Conservation (phyloP, 2,888 invertebrate genomes). For the Spicauda simplicius region DNA sequence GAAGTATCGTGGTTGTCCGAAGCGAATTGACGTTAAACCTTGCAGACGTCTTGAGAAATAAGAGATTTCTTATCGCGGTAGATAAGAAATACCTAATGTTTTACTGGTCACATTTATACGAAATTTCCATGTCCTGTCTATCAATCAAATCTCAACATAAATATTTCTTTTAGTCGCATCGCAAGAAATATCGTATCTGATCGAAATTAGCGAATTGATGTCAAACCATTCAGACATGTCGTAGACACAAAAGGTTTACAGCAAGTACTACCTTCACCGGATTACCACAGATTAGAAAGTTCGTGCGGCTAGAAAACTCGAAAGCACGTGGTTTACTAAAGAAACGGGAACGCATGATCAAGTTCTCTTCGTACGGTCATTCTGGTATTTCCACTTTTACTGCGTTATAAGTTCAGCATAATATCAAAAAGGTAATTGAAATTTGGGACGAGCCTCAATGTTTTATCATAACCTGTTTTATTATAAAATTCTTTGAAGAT, state of each 20-base stretch:
- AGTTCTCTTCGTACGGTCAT: conserved; percentile 50
- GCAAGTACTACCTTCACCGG: conserved; percentile 24
- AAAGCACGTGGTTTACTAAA: conserved; percentile 49
- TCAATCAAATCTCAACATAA: background rate
- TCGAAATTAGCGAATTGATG: conserved; percentile 18
- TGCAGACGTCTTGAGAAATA: no score
- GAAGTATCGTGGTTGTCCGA: no score
- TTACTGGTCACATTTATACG: no score
- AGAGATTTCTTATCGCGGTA: no score
- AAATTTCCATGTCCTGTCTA: no score
- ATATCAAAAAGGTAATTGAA: conserved; percentile 25
- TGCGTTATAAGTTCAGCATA: conserved; percentile 18
- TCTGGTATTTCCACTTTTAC: conserved; percentile 35
- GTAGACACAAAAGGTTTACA: conserved; percentile 28
- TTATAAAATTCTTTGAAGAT: conserved; percentile 23
- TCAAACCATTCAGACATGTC: conserved; percentile 15
- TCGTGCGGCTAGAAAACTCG: conserved; percentile 49
- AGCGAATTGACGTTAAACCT: no score
- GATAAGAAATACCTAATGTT: no score
- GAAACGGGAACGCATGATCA: conserved; percentile 44
- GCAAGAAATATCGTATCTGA: background rate
- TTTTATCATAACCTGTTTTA: conserved; percentile 34
- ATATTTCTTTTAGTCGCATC: no score
- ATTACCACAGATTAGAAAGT: conserved; percentile 54
- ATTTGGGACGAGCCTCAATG: conserved; percentile 14